Evolutionary conservation across 2,113 vertebrate genomes (phyloP), one percentile per base, ranked within the genome.

Genomic region (Hippocampus guttulatus): DNA sequence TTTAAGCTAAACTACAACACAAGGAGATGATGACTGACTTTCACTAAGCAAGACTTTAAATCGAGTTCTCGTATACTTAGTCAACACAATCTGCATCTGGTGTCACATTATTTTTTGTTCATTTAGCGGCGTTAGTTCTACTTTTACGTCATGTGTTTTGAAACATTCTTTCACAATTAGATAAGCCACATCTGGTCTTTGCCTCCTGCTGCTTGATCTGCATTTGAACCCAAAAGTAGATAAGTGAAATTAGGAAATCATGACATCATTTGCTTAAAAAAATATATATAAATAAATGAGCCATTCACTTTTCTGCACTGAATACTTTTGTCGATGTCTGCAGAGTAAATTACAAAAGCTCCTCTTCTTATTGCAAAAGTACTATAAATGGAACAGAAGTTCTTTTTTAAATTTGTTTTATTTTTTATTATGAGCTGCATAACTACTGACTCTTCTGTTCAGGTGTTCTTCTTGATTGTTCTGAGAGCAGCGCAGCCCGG

Each of bases 1-100:
- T 25, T 78, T 75, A 18, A 81, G 47, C 55, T 18, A 67, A 58
- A 71, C 40, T 71, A 68, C 64, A 41, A 23, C 21, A 18, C 64
- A 38, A 67, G 63, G 10, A 55, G 68, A 75, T 85, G 69, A 85
- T 38, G 33, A 38, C 33, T 88, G 81, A 84, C 45, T 81, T 77
- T 80, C 47, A 58, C 68, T 23, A n/a, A 47, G 40, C 65, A 62
- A 68, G 27, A 69, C 23, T 58, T 38, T 38, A 38, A 38, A 38
- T 38, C 5, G 33, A 38, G 33, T 38, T 38, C 33, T 38, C 33
- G 5, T 38, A 38, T 38, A 6, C 33, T 38, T 6, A 38, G 77
- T 72, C 74, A 73, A 81, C 70, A 43, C 30, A 70, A 52, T 30
- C 27, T 25, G 63, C 69, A 75, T 79, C 68, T 75, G 10, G 43